Base-by-base conservation (phyloP, 2,888 invertebrate genomes). In the Cheilosia vulpina region DNA sequence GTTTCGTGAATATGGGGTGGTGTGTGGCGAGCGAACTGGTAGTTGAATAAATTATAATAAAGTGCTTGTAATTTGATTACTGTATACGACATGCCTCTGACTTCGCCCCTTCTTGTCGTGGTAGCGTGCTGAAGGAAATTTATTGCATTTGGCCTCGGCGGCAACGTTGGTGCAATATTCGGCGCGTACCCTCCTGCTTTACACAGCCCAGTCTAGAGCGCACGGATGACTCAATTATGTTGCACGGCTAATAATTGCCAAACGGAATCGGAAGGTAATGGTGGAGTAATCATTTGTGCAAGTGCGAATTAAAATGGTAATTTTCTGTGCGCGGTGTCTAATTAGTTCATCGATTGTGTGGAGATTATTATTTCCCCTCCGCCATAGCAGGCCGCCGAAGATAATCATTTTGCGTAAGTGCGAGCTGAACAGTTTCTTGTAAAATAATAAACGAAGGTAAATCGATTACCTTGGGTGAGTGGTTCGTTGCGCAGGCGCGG, bases 1-100 rank as follows among this genome's bases (percentile, higher is more conserved):
- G 71, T 71, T 65, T 15, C 15, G 41, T 65, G 45, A 80, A 75
- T 38, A 13, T 69, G 60, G 65, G 80, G 71, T 58, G 65, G 55
- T 69, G 60, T 38, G 53, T 57, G 50, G 24, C 27, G 65, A 45
- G 69, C 21, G 31, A 31, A 63, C 38, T 84, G 45, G 21, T 55
- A 75, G 43, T 65, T 84, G 84, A 84, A 84, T 84, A 80, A 84
- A 80, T 84, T 84, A 84, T 84, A 71, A 84, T 76, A 71, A 84
- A 84, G 75, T 84, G 80, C 60, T 84, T 84, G 80, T 84, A 80
- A 84, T 84, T 84, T 84, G 84, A 79, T 84, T 84, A 80, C 75
- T 84, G 75, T 84, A 15, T 58, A 19, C 63, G 50, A 19, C 15
- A 17, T 27, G 38, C 19, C 47, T 27, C 50, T 55, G 6, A 31